Percentiles rank a stretch among this genome's conserved stretches.
phyloP scores from a whole-genome alignment of 2,797 vertebrate genomes.

The Eupleurogrammus muticus region DNA sequence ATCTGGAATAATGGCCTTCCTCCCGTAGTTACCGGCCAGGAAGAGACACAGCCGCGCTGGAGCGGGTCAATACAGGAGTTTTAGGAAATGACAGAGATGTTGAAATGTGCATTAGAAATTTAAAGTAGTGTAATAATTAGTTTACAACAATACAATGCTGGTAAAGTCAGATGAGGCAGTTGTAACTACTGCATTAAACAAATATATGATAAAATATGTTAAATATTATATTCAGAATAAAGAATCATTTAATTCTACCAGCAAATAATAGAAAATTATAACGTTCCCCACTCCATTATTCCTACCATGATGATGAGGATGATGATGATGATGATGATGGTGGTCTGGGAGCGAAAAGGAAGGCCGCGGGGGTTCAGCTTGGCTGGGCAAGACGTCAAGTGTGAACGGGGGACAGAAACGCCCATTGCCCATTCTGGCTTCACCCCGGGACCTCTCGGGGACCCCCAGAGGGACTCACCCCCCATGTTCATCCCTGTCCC shows the following conservation, averaged over 20 bases:
- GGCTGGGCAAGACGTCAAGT: slow-evolving; percentile 85
- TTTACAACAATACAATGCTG: neutral
- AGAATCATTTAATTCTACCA: slow-evolving; percentile 35
- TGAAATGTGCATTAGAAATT: slow-evolving; percentile 1
- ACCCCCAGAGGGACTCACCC: slow-evolving; percentile 64
- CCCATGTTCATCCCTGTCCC: slow-evolving; percentile 69
- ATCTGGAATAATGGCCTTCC: slow-evolving; percentile 76
- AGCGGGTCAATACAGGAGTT: slow-evolving; percentile 22
- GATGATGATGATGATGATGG: slow-evolving; percentile 71
- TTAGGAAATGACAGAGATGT: neutral
- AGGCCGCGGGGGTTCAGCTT: slow-evolving; percentile 80
- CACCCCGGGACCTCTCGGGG: slow-evolving; percentile 64
- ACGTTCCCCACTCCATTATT: slow-evolving; percentile 84
- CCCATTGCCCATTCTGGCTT: slow-evolving; percentile 83
- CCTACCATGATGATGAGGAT: slow-evolving; percentile 64
- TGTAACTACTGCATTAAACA: neutral
- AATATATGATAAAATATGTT: slow-evolving; percentile 9
- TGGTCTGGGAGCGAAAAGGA: slow-evolving; percentile 68
- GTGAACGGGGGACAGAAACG: slow-evolving; percentile 80
- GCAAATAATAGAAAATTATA: slow-evolving; percentile 40
- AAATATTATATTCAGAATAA: slow-evolving; percentile 24
- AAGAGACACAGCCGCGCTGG: slow-evolving; percentile 53
- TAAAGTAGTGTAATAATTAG: neutral
- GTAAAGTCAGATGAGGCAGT: neutral
- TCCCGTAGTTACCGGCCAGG: slow-evolving; percentile 71